Base-by-base conservation (phyloP, 2,113 vertebrate species). In the Phyllostomus discolor region DNA sequence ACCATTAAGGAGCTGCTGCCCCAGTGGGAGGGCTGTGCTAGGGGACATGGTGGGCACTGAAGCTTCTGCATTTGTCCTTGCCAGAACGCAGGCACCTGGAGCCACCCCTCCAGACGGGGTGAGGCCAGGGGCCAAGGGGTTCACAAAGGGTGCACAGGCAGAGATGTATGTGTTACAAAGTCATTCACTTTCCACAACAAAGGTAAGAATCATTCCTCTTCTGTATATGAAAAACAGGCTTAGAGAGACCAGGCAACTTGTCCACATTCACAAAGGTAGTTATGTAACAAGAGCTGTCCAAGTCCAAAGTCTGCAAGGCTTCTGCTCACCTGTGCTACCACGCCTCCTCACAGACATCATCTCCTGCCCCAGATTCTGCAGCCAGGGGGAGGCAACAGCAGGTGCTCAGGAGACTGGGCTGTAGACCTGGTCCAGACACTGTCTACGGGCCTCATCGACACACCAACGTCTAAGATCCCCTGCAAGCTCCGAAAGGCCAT, bases 41-140 rank as follows among this genome's bases (percentile, higher is more conserved):
- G 41, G 16, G 4, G 2, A 5, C 5, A 33, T 2, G 12, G 15
- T 1, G 9, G 7, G 26, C 38, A 35, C 1, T 12, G 2, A n/a
- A 16, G 70, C 2, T 3, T n/a, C 54, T 1, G 10, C 3, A n/a
- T 28, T 28, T 22, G 26, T 24, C n/a, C 50, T 59, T 0, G 57
- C 28, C 16, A 20, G 64, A 15, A 73, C 11, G 1, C 1, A 24
- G 48, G 64, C 41, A 80, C 17, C 26, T 3, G 66, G 62, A 31
- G 5, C 52, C 14, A 48, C 35, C 43, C 35, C 14, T 16, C 10
- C 41, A 20, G 19, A 19, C 1, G 9, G 14, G 22, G 8, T 0
- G 2, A 12, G 72, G 50, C 52, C 52, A 4, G 26, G 75, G 57
- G n/a, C 17, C 22, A 12, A 0, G 17, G 35, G n/a, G 35, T 24